These are phyloP conservation scores for Psylliodes chrysocephalus DNA, from an alignment of 2,888 invertebrate genomes.

Conservation along the genomic window DNA sequence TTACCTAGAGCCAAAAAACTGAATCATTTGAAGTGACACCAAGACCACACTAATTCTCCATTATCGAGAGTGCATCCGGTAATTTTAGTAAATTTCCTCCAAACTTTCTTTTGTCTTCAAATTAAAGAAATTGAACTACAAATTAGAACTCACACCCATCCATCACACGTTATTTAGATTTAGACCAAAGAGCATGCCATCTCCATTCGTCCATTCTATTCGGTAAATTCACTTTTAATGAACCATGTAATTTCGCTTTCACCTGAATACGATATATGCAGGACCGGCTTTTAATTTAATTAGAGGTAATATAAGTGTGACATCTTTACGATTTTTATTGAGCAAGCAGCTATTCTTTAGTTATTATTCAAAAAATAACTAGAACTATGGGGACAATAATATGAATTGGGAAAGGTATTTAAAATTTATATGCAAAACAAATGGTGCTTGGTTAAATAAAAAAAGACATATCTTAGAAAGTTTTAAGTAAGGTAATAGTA, in stretches of 20 bases:
- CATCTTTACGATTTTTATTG: too few species aligned
- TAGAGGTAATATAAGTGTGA: too few species aligned
- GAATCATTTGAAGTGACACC: background rate
- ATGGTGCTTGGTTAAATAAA: too few species aligned
- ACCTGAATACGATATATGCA: slow-evolving; percentile 4
- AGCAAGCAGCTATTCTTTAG: too few species aligned
- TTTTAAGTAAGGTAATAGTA: too few species aligned
- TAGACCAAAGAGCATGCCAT: slow-evolving; percentile 9
- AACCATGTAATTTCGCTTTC: slow-evolving; percentile 17
- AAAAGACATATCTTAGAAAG: too few species aligned
- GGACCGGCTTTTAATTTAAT: slow-evolving; percentile 2
- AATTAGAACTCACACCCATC: slow-evolving; percentile 16
- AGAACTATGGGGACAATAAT: too few species aligned
- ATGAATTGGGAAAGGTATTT: too few species aligned
- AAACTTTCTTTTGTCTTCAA: slow-evolving; percentile 9
- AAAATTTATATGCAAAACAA: too few species aligned
- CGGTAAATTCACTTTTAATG: slow-evolving; percentile 11
- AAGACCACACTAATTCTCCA: background rate
- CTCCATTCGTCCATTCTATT: slow-evolving; percentile 8
- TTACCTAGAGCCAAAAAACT: background rate
- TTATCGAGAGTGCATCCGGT: slow-evolving; percentile 14
- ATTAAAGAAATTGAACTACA: slow-evolving; percentile 7
- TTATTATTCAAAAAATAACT: too few species aligned
- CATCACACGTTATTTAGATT: slow-evolving; percentile 14
- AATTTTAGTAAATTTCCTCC: slow-evolving; percentile 1